Evolutionary conservation across 2,113 vertebrate species (phyloP).

Genomic region (Syngnathoides biaculeatus): DNA sequence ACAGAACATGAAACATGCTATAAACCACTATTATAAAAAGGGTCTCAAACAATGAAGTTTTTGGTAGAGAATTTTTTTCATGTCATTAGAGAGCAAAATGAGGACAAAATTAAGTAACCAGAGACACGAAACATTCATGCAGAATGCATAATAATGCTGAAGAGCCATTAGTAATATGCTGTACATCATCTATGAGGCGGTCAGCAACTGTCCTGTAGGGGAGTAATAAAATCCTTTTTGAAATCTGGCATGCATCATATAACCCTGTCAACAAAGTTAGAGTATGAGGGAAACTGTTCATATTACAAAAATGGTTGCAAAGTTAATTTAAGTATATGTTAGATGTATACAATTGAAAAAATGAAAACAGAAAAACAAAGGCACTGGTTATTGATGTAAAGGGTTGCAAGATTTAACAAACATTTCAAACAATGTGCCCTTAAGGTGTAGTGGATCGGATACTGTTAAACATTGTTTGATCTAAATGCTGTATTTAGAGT

Average conservation of each 20-base stretch:
- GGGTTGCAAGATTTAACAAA: conserved; percentile 2
- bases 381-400: conserved; percentile 1
- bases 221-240: conserved; percentile 78
- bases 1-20: background rate
- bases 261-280: conserved; percentile 75
- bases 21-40: background rate
- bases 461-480: background rate
- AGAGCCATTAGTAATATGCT: conserved; percentile 81
- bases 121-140: background rate
- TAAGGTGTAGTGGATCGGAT: background rate
- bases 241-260: conserved; percentile 98
- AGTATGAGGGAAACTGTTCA: conserved; percentile 52
- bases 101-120: background rate
- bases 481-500: background rate
- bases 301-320: background rate
- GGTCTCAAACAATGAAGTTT: background rate
- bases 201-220: conserved; percentile 82
- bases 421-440: background rate
- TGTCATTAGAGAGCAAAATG: background rate
- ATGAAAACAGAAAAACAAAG: background rate
- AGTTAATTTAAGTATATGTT: background rate
- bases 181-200: conserved; percentile 81
- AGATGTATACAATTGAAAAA: background rate
- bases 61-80: background rate
- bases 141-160: conserved; percentile 31